Conservation (phyloP, 2,888 invertebrate species). For the Schizotus pectinicornis region DNA sequence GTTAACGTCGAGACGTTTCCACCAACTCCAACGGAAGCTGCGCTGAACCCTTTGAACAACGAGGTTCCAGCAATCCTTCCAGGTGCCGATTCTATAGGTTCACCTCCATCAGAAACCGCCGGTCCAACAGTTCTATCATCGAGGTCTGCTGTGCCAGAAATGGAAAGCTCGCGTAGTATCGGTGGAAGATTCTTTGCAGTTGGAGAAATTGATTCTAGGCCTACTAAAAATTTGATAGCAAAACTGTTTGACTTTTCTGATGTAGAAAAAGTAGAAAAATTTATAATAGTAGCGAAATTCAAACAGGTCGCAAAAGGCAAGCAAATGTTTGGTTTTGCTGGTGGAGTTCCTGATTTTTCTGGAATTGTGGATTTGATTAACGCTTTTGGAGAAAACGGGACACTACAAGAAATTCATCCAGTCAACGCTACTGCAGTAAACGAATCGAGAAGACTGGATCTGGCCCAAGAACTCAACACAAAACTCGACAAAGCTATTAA, state of each 20-base stretch:
- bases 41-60: not conserved
- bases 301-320: not conserved
- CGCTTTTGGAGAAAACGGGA: too few species aligned
- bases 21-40: not conserved
- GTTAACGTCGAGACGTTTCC: not conserved
- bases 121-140: not conserved
- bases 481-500: slow-evolving; percentile 6
- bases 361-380: too few species aligned
- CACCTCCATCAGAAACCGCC: not conserved
- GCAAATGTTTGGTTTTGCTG: too few species aligned
- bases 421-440: too few species aligned
- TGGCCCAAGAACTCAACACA: slow-evolving; percentile 1
- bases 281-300: not conserved
- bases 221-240: not conserved
- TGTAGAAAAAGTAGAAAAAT: not conserved
- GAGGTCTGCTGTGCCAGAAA: not conserved
- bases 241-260: not conserved
- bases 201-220: not conserved
- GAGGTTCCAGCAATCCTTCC: not conserved
- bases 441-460: not conserved
- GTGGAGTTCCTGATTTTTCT: too few species aligned
- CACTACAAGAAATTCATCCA: too few species aligned
- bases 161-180: not conserved
- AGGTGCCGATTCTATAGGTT: not conserved
- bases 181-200: not conserved